These are phyloP conservation scores for Hirtodrosophila duncani DNA, from an alignment of 2,888 invertebrate species.

Conservation along the genomic window DNA sequence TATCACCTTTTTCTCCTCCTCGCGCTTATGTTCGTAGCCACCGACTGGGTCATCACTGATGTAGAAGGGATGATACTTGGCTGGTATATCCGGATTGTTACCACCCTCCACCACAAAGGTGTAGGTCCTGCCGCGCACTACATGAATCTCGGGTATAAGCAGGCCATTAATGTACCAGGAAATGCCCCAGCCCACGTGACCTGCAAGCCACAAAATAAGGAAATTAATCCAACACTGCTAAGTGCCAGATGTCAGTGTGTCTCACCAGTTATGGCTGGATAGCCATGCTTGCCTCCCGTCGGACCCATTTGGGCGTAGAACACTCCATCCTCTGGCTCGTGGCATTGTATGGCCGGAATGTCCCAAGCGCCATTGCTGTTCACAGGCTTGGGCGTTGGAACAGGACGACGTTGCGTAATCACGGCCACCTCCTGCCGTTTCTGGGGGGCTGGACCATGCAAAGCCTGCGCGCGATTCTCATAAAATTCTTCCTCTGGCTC, in stretches of 20 bases:
- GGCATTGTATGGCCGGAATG: constrained; percentile 92
- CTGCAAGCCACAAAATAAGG: constrained; percentile 80
- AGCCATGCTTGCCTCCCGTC: constrained; percentile 93
- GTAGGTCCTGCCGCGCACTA: constrained; percentile 91
- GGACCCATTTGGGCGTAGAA: constrained; percentile 96
- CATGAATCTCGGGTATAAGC: constrained; percentile 92
- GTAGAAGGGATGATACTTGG: constrained; percentile 94
- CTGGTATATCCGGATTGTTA: constrained; percentile 86
- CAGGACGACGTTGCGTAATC: constrained; percentile 67
- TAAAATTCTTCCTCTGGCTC: constrained; percentile 62
- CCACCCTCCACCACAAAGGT: constrained; percentile 94
- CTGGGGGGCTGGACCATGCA: constrained; percentile 60
- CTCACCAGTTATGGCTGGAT: constrained; percentile 90
- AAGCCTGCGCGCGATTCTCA: constrained; percentile 62
- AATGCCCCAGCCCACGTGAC: constrained; percentile 95
- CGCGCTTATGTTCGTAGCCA: constrained; percentile 90
- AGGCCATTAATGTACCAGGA: constrained; percentile 97
- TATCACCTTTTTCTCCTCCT: constrained; percentile 87
- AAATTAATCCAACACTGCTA: rapidly evolving
- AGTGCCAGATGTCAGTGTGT: not conserved
- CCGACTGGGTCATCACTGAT: constrained; percentile 95
- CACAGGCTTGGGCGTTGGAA: constrained; percentile 83
- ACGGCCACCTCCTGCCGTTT: constrained; percentile 54
- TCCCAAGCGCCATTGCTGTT: constrained; percentile 85
- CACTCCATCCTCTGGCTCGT: constrained; percentile 93